phyloP scores from a whole-genome alignment of 1,140 invertebrate species.

The Drosophila ogumai region DNA sequence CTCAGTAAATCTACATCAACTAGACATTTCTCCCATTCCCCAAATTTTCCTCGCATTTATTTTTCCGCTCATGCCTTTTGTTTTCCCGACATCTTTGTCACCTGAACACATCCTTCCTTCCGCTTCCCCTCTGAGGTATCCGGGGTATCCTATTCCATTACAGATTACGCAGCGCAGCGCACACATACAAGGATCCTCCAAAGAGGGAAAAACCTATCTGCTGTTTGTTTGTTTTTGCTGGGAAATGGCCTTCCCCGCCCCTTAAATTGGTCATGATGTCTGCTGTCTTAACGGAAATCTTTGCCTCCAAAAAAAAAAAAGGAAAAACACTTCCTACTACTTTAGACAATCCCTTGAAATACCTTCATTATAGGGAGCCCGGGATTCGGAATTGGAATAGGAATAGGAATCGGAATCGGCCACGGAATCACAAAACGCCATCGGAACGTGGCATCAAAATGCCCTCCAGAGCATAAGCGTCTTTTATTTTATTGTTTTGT shows the following conservation, averaged over 20 bases:
- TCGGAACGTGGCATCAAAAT: slow-evolving; percentile 55
- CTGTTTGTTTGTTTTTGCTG: slow-evolving; percentile 38
- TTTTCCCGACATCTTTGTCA: slow-evolving; percentile 57
- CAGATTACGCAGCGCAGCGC: slow-evolving; percentile 25
- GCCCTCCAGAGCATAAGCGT: slow-evolving; percentile 70
- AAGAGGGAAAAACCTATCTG: slow-evolving; percentile 44
- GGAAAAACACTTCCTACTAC: slow-evolving; percentile 43
- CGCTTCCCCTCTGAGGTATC: slow-evolving; percentile 20
- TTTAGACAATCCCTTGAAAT: slow-evolving; percentile 65
- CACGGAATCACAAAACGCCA: slow-evolving; percentile 48
- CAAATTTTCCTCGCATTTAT: slow-evolving; percentile 9
- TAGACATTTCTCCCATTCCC: slow-evolving; percentile 9
- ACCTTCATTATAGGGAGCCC: slow-evolving; percentile 68
- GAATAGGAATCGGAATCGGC: slow-evolving; percentile 29
- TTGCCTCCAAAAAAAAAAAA: slow-evolving; percentile 42
- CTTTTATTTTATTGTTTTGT: slow-evolving; percentile 82
- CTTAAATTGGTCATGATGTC: slow-evolving; percentile 56
- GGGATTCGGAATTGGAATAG: slow-evolving; percentile 47
- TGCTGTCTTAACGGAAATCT: slow-evolving; percentile 68
- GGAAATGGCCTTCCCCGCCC: slow-evolving; percentile 54
- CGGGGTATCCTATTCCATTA: slow-evolving; percentile 31
- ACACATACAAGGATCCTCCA: slow-evolving; percentile 22
- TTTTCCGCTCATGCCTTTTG: slow-evolving; percentile 11
- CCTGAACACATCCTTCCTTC: slow-evolving; percentile 40
- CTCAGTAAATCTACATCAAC: slow-evolving; percentile 28